phyloP scores from a whole-genome alignment of 2,888 invertebrate species.

The Ennomos erosarius region DNA sequence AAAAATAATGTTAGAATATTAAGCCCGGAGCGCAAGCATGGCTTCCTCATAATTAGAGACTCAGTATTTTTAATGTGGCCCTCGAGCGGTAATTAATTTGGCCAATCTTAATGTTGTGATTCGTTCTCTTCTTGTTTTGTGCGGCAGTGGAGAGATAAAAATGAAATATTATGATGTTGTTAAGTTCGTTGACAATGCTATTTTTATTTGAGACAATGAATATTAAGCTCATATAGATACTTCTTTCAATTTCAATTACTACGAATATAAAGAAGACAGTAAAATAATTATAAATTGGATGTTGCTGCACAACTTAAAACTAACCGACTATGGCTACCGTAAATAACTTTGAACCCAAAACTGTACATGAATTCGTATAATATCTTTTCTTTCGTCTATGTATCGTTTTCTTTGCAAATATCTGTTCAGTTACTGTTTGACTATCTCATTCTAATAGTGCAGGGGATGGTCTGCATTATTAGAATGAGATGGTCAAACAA shows the following conservation, averaged over 20 bases:
- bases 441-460: too few species aligned
- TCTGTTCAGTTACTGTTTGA: too few species aligned
- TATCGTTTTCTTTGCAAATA: too few species aligned
- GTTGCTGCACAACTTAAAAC: too few species aligned
- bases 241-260: background rate
- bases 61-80: constrained; percentile 48
- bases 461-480: too few species aligned
- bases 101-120: constrained; percentile 38
- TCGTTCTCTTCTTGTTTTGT: constrained; percentile 43
- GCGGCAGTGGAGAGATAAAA: constrained; percentile 34
- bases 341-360: too few species aligned
- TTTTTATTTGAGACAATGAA: constrained; percentile 4
- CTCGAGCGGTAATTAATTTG: constrained; percentile 42
- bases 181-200: constrained; percentile 8
- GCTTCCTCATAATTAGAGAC: constrained; percentile 53
- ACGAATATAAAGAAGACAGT: background rate
- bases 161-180: constrained; percentile 26
- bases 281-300: too few species aligned
- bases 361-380: too few species aligned
- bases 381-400: too few species aligned
- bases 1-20: constrained; percentile 48
- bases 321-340: too few species aligned
- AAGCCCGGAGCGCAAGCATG: constrained; percentile 44
- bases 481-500: too few species aligned
- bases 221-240: too few species aligned